Evolutionary conservation across 2,888 invertebrate species (phyloP), one percentile per base, ranked within the genome.

Genomic region (Seira ritae): DNA sequence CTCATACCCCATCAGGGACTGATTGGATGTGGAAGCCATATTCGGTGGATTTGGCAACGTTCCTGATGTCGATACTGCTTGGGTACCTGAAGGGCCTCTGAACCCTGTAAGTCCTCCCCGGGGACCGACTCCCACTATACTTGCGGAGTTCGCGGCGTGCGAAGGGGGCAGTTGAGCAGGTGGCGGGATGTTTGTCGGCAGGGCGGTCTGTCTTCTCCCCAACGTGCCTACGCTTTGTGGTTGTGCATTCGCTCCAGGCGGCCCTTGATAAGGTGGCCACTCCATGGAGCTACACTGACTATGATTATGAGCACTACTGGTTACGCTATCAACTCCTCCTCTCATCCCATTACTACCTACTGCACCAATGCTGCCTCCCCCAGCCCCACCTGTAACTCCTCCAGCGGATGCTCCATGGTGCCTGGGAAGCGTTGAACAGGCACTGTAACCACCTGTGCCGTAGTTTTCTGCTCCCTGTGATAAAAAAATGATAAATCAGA

Each of bases 261-360:
- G 77, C 75, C 86, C 86, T 85, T 87, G 87, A 84, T 88, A 88
- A 77, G 80, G 85, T 37, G 89, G 87, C 89, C 89, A 89, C 71
- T 89, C 89, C 84, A 86, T 83, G 12, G 84, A 82, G 42, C 80
- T 76, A 22, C 84, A 79, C 66, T 82, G 84, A 85, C 82, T 80
- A 80, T 80, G 83, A 37, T 46, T 66, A 78, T 82, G 82, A 82
- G 82, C 72, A 75, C 74, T 73, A 83, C 76, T 83, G 22, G 77
- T 74, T 37, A 75, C 79, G 69, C 83, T 86, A 78, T 84, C 85
- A 66, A 86, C 85, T 72, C 84, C 84, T 78, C 86, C 86, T 66
- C 78, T 80, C 1, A 82, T 82, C 24, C 78, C 84, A 71, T 85
- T 83, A 65, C 77, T 85, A 62, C 77, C 77, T 46, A 77, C 77